Evolutionary conservation across 2,888 invertebrate species (phyloP).

Genomic region (Dendrolimus houi): DNA sequence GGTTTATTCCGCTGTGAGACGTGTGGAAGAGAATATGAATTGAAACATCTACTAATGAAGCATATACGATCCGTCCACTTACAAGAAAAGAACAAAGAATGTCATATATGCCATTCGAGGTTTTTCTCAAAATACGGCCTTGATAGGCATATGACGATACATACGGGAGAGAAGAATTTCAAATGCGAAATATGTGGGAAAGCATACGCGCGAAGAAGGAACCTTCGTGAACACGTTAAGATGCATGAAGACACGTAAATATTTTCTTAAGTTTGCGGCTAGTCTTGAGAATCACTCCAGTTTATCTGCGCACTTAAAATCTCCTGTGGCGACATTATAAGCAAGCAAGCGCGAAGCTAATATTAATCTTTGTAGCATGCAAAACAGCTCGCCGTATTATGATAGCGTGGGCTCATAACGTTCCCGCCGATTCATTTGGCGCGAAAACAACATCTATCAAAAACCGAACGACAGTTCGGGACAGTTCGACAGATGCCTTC

Average conservation of each 20-base stretch:
- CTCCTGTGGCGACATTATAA: no score
- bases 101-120: conserved; percentile 41
- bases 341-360: no score
- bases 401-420: no score
- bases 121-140: conserved; percentile 57
- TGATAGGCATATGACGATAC: conserved; percentile 65
- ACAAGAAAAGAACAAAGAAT: conserved; percentile 53
- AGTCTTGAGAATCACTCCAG: conserved; percentile 26
- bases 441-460: no score
- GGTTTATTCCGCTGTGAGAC: conserved; percentile 43
- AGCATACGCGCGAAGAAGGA: conserved; percentile 48
- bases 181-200: conserved; percentile 66
- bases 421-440: no score
- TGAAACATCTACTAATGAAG: conserved; percentile 46
- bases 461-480: no score
- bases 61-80: conserved; percentile 54
- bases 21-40: conserved; percentile 47
- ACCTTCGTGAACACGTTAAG: conserved; percentile 39
- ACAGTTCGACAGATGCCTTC: no score
- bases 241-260: conserved; percentile 26
- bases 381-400: no score
- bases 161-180: conserved; percentile 66
- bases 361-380: no score
- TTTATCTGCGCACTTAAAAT: conserved; percentile 25
- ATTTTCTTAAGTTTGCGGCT: conserved; percentile 31